These are phyloP conservation scores for Xylophagus ater DNA, from an alignment of 2,888 invertebrate species.

Conservation along the genomic window DNA sequence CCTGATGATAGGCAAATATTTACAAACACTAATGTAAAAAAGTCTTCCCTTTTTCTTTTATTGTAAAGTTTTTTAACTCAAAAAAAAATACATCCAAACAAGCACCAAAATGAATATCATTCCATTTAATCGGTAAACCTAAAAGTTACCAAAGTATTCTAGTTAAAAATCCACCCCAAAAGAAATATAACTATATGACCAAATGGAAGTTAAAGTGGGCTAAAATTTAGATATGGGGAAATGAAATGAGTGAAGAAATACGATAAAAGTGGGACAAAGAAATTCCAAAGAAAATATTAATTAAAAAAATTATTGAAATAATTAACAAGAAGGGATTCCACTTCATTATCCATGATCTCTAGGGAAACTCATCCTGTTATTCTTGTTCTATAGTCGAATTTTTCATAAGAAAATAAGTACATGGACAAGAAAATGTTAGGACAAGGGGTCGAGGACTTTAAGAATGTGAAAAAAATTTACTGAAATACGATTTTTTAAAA, in stretches of 20 bases:
- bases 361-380: slow-evolving; percentile 2
- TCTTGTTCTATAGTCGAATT: slow-evolving; percentile 4
- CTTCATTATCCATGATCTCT: slow-evolving; percentile 8
- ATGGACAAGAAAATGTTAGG: neutral
- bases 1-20: too few species aligned
- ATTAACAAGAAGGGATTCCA: slow-evolving; percentile 19
- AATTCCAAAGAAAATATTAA: slow-evolving; percentile 20
- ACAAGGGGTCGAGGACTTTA: neutral
- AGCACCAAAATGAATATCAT: too few species aligned
- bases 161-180: neutral
- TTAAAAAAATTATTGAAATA: slow-evolving; percentile 25
- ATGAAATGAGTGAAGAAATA: neutral
- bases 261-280: neutral
- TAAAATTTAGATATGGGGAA: neutral
- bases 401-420: neutral
- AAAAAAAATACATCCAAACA: too few species aligned
- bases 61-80: too few species aligned
- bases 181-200: neutral
- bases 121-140: too few species aligned
- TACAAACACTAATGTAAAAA: too few species aligned
- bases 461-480: neutral
- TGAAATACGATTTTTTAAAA: neutral
- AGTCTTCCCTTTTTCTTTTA: too few species aligned
- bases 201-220: neutral
- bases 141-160: too few species aligned